Percentiles rank a stretch among this genome's conserved stretches.
Conservation (phyloP, 2,113 vertebrate genomes). For the Carassius auratus region DNA sequence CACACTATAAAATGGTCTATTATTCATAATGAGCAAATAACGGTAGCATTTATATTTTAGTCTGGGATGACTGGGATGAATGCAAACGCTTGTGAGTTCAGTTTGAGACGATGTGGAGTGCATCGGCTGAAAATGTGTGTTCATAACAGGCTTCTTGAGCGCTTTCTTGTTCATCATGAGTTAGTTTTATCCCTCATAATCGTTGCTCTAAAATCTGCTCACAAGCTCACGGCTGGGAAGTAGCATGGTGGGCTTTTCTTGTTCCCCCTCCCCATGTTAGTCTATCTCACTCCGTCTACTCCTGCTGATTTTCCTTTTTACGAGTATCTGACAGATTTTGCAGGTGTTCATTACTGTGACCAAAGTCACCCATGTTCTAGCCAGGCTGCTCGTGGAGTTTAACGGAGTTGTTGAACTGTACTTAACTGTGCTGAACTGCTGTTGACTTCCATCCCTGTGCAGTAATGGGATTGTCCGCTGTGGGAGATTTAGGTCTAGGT, state of each 20-base stretch:
- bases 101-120: conserved; percentile 31
- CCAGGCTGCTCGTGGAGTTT: conserved; percentile 26
- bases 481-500: neutral
- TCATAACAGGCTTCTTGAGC: conserved; percentile 43
- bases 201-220: conserved; percentile 10
- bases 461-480: neutral
- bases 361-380: conserved; percentile 49
- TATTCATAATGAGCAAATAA: conserved; percentile 58
- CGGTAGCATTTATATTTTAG: conserved; percentile 49
- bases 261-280: neutral
- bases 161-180: conserved; percentile 61
- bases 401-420: conserved; percentile 33
- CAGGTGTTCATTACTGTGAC: conserved; percentile 68
- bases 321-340: conserved; percentile 56
- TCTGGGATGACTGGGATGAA: conserved; percentile 11
- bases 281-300: conserved; percentile 1
- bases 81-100: conserved; percentile 44
- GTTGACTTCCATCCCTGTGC: conserved; percentile 49
- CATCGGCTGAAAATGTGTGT: conserved; percentile 31
- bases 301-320: conserved; percentile 41
- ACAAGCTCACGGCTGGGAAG: conserved; percentile 35
- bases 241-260: conserved; percentile 35
- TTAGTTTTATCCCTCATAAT: conserved; percentile 51
- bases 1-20: conserved; percentile 59
- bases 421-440: conserved; percentile 51